Percentiles rank a stretch among this genome's conserved stretches.
Conservation (phyloP, 1,140 invertebrate genomes). For the Zaprionus vittiger region DNA sequence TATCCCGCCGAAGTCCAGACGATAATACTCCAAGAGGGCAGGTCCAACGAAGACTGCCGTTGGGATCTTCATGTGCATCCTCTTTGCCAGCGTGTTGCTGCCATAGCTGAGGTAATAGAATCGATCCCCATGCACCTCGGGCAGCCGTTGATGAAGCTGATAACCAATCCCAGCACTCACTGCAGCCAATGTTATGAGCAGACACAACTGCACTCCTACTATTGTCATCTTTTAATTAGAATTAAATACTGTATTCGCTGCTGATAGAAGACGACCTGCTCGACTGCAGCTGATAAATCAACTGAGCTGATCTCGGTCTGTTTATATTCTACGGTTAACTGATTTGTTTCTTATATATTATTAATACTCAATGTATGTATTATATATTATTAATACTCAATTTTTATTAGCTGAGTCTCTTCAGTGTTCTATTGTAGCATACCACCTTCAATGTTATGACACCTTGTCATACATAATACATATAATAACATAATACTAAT, state of each 20-base stretch:
- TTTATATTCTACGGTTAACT: neutral
- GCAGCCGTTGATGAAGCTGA: constrained; percentile 16
- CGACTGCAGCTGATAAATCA: neutral
- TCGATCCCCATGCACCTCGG: constrained; percentile 56
- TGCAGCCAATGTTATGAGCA: neutral
- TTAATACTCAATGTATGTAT: too few species aligned
- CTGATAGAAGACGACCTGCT: constrained; percentile 10
- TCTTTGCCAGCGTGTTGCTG: constrained; percentile 70
- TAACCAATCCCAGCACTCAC: neutral
- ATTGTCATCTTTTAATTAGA: constrained; percentile 12
- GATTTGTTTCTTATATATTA: too few species aligned
- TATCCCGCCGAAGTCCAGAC: constrained; percentile 60
- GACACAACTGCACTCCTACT: neutral
- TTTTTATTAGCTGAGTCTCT: too few species aligned
- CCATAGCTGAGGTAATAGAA: constrained; percentile 79
- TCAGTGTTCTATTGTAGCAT: too few species aligned
- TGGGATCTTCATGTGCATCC: constrained; percentile 72
- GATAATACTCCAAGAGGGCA: constrained; percentile 52
- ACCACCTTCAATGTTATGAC: too few species aligned
- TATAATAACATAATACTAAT: too few species aligned
- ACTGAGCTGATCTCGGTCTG: neutral
- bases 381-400: too few species aligned
- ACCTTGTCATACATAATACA: too few species aligned
- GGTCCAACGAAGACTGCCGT: constrained; percentile 48
- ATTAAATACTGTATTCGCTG: neutral